Base-by-base conservation (phyloP, 2,888 invertebrate genomes). In the Orthosia gothica region DNA sequence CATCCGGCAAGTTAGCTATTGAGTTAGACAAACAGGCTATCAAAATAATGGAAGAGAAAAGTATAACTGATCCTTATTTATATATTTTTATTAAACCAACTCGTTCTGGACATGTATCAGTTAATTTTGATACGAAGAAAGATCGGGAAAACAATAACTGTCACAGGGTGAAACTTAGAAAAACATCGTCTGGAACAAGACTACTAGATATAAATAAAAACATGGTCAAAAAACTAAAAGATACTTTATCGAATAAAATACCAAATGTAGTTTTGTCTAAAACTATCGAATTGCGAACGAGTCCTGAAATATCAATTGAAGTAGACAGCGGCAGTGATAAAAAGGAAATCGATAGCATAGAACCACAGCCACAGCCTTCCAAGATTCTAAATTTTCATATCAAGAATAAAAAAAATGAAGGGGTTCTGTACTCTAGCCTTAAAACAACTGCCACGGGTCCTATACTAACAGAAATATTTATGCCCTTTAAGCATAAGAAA, bases 21-120 rank as follows among this genome's bases (percentile, higher is more conserved):
- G 90, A 89, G 45, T 75, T 93, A 74, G 89, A 93, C 78, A 87
- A 92, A 80, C 82, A 89, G n/a, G 74, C 90, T 11, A 77, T 91
- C 32, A 81, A 88, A 40, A 40, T 89, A 32, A 87, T 94, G 58
- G 88, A 91, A 69, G 81, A 88, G 32, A 90, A 89, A 80, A 81
- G 81, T 13, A 59, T 81, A 61, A 66, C 86, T 26, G 81, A 89
- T 75, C 74, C 87, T 16, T 84, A 85, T 68, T 71, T 90, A 32
- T 78, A 71, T 55, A 81, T 89, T 5, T 85, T 74, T 61, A 77
- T 90, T 15, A 87, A 82, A 45, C 89, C 87, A 86, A 89, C 89
- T 7, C 66, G 81, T 45, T 89, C 92, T 5, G 91, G 89, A 0
- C 82, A 90, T 66, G 78, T 87, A 55, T 57, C 84, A 26, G 63